Conservation (phyloP, 2,113 vertebrate genomes). For the Hyaena hyaena region DNA sequence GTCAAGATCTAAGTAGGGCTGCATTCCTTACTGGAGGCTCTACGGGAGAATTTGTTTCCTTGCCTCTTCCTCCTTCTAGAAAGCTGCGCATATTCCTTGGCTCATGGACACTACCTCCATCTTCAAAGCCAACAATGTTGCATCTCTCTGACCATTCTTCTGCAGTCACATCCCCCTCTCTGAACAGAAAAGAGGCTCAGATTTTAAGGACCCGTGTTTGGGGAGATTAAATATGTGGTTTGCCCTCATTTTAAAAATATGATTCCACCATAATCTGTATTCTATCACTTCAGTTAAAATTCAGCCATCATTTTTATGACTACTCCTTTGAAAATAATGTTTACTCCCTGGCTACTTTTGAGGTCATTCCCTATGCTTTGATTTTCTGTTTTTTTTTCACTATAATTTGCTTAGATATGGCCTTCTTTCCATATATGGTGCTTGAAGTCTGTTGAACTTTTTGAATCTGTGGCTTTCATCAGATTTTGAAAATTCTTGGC, state of each 20-base stretch:
- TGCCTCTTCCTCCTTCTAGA: not conserved
- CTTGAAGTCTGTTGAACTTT: not conserved
- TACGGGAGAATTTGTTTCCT: not conserved
- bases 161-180: not conserved
- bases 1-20: not conserved
- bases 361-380: not conserved
- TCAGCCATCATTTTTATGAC: not conserved
- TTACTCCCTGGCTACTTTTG: not conserved
- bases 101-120: not conserved
- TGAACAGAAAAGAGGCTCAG: not conserved
- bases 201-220: not conserved
- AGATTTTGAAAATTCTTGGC: not conserved
- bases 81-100: not conserved
- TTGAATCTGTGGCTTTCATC: not conserved
- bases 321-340: not conserved
- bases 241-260: not conserved
- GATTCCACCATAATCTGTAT: not conserved
- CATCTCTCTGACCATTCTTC: not conserved
- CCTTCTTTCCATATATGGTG: not conserved
- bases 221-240: not conserved
- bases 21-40: not conserved
- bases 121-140: not conserved
- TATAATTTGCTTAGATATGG: not conserved
- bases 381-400: not conserved
- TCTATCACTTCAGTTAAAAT: conserved; percentile 13